These are phyloP conservation scores for Diploptera punctata DNA, from an alignment of 2,888 invertebrate genomes.

Conservation along the genomic window DNA sequence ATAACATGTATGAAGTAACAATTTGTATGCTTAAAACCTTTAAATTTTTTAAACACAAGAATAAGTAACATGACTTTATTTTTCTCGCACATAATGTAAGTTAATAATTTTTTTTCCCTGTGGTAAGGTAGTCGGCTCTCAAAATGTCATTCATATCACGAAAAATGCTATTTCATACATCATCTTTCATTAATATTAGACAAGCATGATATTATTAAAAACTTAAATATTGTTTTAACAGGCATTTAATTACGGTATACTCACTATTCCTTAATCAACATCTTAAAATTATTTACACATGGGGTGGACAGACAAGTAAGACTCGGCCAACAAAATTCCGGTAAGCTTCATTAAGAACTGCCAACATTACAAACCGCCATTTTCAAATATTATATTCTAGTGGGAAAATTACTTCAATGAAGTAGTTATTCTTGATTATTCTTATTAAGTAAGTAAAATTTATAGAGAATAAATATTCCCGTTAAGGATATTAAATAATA, in stretches of 20 bases:
- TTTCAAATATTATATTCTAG: not conserved
- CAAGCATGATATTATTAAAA: not conserved
- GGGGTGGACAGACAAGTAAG: conserved; percentile 43
- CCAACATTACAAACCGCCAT: not conserved
- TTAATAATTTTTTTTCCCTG: conserved; percentile 8
- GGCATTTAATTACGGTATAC: conserved; percentile 52
- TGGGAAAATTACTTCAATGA: no score
- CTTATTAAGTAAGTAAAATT: no score
- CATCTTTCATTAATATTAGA: no score
- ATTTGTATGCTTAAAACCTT: no score
- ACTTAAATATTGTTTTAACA: not conserved
- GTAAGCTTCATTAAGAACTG: not conserved
- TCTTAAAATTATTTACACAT: conserved; percentile 55
- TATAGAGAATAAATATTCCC: no score
- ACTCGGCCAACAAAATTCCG: conserved; percentile 20
- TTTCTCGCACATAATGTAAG: conserved; percentile 16
- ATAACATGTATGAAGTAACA: no score
- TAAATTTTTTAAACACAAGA: no score
- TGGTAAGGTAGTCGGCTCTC: not conserved
- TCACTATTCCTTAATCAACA: conserved; percentile 78
- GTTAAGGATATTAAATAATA: no score
- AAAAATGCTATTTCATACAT: no score
- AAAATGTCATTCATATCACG: not conserved
- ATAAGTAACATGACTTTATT: no score
- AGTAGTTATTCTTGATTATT: no score